Percentiles rank a stretch among this genome's conserved stretches.
These are phyloP conservation scores for Bombus sibiricus DNA, from an alignment of 1,140 invertebrate genomes.

Conservation along the genomic window DNA sequence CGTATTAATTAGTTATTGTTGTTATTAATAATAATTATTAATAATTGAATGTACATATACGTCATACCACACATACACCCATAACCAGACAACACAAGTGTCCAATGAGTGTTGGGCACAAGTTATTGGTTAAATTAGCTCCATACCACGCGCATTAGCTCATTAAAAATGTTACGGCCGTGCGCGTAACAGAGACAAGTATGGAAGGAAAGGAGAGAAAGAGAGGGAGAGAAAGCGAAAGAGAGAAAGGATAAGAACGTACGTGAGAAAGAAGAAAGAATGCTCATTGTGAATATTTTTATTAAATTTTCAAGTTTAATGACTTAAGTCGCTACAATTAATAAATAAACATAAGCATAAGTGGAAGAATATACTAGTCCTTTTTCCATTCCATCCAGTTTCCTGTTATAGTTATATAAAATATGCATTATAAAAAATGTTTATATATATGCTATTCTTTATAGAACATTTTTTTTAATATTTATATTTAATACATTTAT, in stretches of 20 bases:
- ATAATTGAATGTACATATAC: slow-evolving; percentile 83
- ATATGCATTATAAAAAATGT: background rate
- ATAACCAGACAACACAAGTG: slow-evolving; percentile 66
- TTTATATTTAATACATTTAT: too few species aligned
- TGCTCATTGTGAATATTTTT: slow-evolving; percentile 84
- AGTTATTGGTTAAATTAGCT: slow-evolving; percentile 58
- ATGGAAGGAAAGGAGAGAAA: slow-evolving; percentile 45
- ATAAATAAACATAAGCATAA: slow-evolving; percentile 83
- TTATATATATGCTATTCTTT: too few species aligned
- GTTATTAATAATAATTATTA: slow-evolving; percentile 82
- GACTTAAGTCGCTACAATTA: slow-evolving; percentile 83
- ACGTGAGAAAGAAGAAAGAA: slow-evolving; percentile 77
- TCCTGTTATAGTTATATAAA: background rate
- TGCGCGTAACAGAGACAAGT: slow-evolving; percentile 61
- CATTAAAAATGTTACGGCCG: slow-evolving; percentile 56
- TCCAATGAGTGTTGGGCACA: slow-evolving; percentile 47
- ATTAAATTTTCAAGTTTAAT: slow-evolving; percentile 84
- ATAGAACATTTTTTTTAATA: too few species aligned
- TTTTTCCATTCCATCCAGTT: slow-evolving; percentile 29
- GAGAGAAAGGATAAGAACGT: slow-evolving; percentile 56
- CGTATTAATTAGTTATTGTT: slow-evolving; percentile 82
- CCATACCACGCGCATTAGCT: slow-evolving; percentile 61
- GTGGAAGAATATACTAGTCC: slow-evolving; percentile 68
- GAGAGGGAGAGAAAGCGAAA: slow-evolving; percentile 57
- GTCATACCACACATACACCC: slow-evolving; percentile 72